Base-by-base conservation (phyloP, 2,797 vertebrate species). In the Poliocrania exsul region DNA sequence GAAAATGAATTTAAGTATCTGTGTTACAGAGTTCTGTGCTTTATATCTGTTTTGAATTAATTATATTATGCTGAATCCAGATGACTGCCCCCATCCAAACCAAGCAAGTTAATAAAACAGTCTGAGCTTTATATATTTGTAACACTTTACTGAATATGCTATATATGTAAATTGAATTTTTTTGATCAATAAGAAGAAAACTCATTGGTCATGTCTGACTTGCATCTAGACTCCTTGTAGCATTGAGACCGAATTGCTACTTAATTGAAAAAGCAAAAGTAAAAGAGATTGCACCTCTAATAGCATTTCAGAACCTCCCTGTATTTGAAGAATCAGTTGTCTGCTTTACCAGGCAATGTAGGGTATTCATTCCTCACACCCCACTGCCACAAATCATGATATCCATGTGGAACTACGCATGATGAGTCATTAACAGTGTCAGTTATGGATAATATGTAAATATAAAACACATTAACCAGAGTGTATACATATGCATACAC, bases 361-460 rank as follows among this genome's bases (percentile, higher is more conserved):
- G 14, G 6, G 0, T 54, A 87, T 86, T 77, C 54, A 51, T 73
- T 67, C 44, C 29, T 56, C 4, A 25, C 35, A 9, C 69, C 10
- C 5, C 33, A 5, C 20, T 58, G 10, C 77, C 53, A 70, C 31
- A 35, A n/a, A 61, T 56, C 0, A 1, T 54, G 51, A 64, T 65
- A 70, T 47, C 5, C 37, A 8, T 0, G 3, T 85, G 51, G 11
- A 78, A 13, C 16, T 73, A 11, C 31, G 33, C 13, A 8, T 1
- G 4, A 53, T 23, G 57, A 62, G 28, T 72, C 28, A 7, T 86
- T 35, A 61, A 3, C 11, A 71, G 67, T 47, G 20, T 29, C 58
- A 61, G 0, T 16, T 50, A 9, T 7, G 23, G 53, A 5, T 19
- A 8, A 10, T 25, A 3, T 4, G 4, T 17, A 10, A 6, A 3